phyloP scores from a whole-genome alignment of 2,113 vertebrate genomes.

The Labrus mixtus region DNA sequence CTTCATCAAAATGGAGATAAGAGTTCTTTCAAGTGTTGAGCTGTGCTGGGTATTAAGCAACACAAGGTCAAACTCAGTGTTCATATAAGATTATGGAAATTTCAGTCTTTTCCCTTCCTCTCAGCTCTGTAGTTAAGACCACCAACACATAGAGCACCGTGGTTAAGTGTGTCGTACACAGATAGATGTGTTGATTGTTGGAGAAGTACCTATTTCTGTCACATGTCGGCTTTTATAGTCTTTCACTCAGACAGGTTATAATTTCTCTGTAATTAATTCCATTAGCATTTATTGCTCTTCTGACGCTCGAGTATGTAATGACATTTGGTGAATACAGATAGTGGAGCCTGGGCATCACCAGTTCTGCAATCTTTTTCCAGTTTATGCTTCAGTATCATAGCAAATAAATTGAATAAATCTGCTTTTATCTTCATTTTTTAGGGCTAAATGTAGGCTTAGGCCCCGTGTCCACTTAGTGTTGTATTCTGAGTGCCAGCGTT shows the following conservation, averaged over 20 bases:
- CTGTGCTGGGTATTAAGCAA: conserved; percentile 75
- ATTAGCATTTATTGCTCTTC: conserved; percentile 72
- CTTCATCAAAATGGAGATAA: conserved; percentile 78
- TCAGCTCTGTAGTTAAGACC: conserved; percentile 46
- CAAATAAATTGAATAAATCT: conserved; percentile 19
- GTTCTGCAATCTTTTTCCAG: conserved; percentile 40
- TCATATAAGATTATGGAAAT: conserved; percentile 81
- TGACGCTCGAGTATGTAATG: conserved; percentile 66
- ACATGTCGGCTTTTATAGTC: conserved; percentile 60
- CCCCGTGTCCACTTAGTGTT: too few relatives aligned
- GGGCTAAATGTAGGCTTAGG: neutral
- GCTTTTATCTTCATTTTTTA: conserved; percentile 10
- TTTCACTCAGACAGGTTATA: conserved; percentile 74
- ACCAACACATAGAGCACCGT: conserved; percentile 29
- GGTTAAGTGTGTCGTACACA: conserved; percentile 57
- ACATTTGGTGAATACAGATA: conserved; percentile 59
- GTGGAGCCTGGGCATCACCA: conserved; percentile 26
- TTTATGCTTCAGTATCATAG: conserved; percentile 39
- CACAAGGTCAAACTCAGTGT: conserved; percentile 73
- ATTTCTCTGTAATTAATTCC: conserved; percentile 76
- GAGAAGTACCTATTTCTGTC: conserved; percentile 63
- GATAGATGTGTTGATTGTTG: conserved; percentile 62
- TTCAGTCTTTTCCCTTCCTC: conserved; percentile 61
- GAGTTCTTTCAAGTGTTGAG: conserved; percentile 76
- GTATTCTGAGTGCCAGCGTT: too few relatives aligned